These are phyloP conservation scores for Ptyas mucosa DNA, from an alignment of 2,113 vertebrate species.

Conservation along the genomic window DNA sequence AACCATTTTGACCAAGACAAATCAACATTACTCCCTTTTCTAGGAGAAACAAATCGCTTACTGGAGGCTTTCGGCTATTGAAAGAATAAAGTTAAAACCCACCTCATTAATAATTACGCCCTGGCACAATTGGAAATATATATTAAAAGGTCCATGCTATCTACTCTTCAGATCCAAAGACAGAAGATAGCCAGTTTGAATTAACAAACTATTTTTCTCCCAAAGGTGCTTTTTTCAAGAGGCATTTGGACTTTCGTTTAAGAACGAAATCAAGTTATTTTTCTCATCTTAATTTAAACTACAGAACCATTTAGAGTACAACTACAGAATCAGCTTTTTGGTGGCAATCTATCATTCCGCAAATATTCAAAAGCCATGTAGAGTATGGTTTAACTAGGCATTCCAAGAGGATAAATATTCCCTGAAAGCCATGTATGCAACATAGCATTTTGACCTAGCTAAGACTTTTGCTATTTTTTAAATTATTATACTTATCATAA, in stretches of 20 bases:
- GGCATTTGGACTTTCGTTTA: no score
- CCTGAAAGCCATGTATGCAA: conserved; percentile 49
- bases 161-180: neutral
- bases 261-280: neutral
- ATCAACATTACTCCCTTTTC: neutral
- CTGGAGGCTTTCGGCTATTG: neutral
- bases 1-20: neutral
- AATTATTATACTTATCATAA: conserved; percentile 73
- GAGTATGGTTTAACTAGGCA: conserved; percentile 50
- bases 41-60: neutral
- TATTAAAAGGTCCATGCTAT: neutral
- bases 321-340: neutral
- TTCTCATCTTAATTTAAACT: neutral
- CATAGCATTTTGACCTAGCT: conserved; percentile 48
- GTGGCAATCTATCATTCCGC: neutral
- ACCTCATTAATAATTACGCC: neutral
- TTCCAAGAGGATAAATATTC: conserved; percentile 48
- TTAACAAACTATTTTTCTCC: neutral
- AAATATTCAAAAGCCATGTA: conserved; percentile 19
- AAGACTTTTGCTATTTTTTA: conserved; percentile 66
- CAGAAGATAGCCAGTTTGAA: neutral
- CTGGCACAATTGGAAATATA: neutral
- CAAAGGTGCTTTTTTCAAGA: no score
- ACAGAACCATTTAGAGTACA: conserved; percentile 13
- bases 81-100: neutral